These are phyloP conservation scores for Dynastes grantii DNA, from an alignment of 2,888 invertebrate genomes.

Conservation along the genomic window DNA sequence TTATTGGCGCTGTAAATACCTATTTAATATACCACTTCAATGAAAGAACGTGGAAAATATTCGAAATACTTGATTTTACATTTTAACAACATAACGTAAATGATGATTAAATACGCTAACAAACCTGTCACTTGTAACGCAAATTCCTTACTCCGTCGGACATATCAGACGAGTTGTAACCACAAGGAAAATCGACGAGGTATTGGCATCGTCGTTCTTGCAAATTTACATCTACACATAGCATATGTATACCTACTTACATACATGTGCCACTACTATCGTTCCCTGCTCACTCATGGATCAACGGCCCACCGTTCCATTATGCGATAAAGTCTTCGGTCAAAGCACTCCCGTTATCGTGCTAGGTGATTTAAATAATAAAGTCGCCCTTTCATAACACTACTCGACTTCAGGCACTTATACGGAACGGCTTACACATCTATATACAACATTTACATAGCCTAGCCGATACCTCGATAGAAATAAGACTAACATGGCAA, in stretches of 20 bases:
- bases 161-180: too few species aligned
- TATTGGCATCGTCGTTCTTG: conserved; percentile 2
- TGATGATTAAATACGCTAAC: too few species aligned
- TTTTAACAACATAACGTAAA: too few species aligned
- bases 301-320: conserved; percentile 56
- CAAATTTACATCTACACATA: neutral
- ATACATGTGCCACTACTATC: neutral
- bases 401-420: conserved; percentile 8
- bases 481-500: too few species aligned
- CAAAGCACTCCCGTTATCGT: conserved; percentile 58
- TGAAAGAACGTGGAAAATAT: too few species aligned
- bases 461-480: neutral
- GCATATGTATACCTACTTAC: neutral
- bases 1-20: too few species aligned
- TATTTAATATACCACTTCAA: too few species aligned
- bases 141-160: too few species aligned
- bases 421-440: neutral
- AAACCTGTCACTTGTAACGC: too few species aligned
- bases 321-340: conserved; percentile 59
- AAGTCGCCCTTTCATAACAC: conserved; percentile 34
- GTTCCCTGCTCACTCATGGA: conserved; percentile 20
- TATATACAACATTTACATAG: neutral
- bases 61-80: too few species aligned
- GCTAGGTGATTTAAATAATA: conserved; percentile 41
- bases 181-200: neutral